Base-by-base conservation (phyloP, 2,113 vertebrate species). In the Ailuropoda melanoleuca region DNA sequence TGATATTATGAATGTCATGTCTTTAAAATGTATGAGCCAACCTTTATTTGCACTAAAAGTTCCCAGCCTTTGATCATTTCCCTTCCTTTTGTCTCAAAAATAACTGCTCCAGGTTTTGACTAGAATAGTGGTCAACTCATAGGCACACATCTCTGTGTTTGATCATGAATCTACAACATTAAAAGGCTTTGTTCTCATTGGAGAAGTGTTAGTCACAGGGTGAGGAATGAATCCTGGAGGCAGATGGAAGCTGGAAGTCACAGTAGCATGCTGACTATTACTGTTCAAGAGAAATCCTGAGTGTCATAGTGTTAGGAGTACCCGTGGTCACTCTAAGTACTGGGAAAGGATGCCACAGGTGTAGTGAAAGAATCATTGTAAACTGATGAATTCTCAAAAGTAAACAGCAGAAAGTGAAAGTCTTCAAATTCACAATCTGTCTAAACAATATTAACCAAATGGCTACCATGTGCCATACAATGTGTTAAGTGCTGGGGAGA, bases 11-110 rank as follows among this genome's bases (percentile, higher is more conserved):
- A 90, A 90, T 93, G 53, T 37, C 46, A 60, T 82, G 43, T 58
- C 75, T 93, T 96, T 90, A 84, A 97, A 96, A 96, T 77, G 55
- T 50, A 96, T 68, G 18, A 88, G 80, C 37, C 62, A 91, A 66
- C 14, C 4, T 26, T 50, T 87, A 64, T 95, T 81, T 96, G 37
- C 62, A 90, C 88, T 93, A 94, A 95, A 97, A 77, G 29, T 84
- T 58, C 53, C 68, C 14, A 70, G 78, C 1, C 64, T 97, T 97
- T 96, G 60, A 93, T 97, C 53, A 68, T 85, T 97, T 70, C 56
- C 48, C 26, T 81, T 81, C 13, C 86, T 93, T 95, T 95, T 97
- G 83, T 96, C 80, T 93, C 87, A 84, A 83, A 88, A 96, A 84
- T 87, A 97, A 93, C 48, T 81, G 18, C 4, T 96, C 37, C 50